Percentiles rank a stretch among this genome's conserved stretches.
Evolutionary conservation across 2,113 vertebrate genomes (phyloP).

Genomic region (Odontesthes bonariensis): DNA sequence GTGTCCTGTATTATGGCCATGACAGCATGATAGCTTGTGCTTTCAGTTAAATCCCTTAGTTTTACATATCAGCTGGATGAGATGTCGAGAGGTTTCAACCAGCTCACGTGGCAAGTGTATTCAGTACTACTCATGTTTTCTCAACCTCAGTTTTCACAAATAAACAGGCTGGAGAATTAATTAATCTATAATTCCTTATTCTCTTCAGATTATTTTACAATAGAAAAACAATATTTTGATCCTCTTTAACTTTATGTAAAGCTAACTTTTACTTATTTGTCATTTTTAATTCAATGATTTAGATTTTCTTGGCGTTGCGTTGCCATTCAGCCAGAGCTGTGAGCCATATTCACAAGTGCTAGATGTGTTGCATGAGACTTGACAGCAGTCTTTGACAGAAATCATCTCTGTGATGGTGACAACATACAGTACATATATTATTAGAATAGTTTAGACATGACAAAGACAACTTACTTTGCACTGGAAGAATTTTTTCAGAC

Average conservation of each 20-base stretch:
- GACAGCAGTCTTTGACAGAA: not conserved
- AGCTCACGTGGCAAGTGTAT: too few relatives aligned
- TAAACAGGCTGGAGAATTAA: too few relatives aligned
- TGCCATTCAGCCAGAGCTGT: not conserved
- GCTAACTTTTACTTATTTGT: too few relatives aligned
- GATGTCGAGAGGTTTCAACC: not conserved
- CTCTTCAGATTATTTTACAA: not conserved
- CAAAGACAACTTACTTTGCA: too few relatives aligned
- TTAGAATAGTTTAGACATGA: too few relatives aligned
- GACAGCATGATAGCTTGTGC: constrained; percentile 27
- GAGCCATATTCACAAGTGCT: not conserved
- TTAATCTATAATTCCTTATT: too few relatives aligned
- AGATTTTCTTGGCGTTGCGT: not conserved
- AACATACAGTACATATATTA: too few relatives aligned
- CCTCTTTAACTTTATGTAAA: too few relatives aligned
- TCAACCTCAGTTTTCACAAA: too few relatives aligned
- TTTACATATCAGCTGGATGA: constrained; percentile 4
- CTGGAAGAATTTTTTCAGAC: too few relatives aligned
- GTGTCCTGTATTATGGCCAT: not conserved
- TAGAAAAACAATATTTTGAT: too few relatives aligned
- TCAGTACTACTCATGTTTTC: not conserved
- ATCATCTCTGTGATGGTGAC: not conserved
- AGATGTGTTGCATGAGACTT: not conserved
- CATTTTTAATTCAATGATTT: too few relatives aligned
- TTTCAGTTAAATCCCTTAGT: constrained; percentile 23